Percentiles rank a stretch among this genome's conserved stretches.
Evolutionary conservation across 2,888 invertebrate genomes (phyloP).

Genomic region (Rhaphigaster nebulosa): DNA sequence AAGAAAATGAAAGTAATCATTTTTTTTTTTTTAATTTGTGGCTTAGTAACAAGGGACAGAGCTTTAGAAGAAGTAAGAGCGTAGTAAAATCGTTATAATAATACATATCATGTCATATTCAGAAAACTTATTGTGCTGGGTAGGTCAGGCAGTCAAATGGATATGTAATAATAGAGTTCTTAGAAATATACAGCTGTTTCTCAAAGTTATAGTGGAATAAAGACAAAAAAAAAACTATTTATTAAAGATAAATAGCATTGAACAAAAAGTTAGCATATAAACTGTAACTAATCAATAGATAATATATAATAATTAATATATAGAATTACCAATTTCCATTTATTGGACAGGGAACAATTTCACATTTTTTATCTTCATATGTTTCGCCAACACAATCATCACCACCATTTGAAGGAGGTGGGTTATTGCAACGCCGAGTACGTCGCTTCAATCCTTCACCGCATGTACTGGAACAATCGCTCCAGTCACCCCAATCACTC

Average conservation of each 20-base stretch:
- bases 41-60: too few relatives aligned
- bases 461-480: slow-evolving; percentile 70
- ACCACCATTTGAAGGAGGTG: slow-evolving; percentile 69
- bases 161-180: too few relatives aligned
- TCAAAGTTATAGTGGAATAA: not conserved
- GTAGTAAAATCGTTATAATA: too few relatives aligned
- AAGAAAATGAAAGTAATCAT: too few relatives aligned
- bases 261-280: not conserved
- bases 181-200: too few relatives aligned
- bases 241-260: too few relatives aligned
- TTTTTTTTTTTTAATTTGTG: too few relatives aligned
- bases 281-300: not conserved
- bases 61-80: too few relatives aligned
- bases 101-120: too few relatives aligned
- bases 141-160: too few relatives aligned
- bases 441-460: slow-evolving; percentile 69
- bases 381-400: slow-evolving; percentile 68
- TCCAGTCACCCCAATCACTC: slow-evolving; percentile 70
- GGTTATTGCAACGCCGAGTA: slow-evolving; percentile 69
- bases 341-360: slow-evolving; percentile 69
- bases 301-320: not conserved
- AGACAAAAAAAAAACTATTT: not conserved
- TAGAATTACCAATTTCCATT: slow-evolving; percentile 68
- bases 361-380: slow-evolving; percentile 69
- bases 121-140: too few relatives aligned